Evolutionary conservation across 2,113 vertebrate species (phyloP), one percentile per base, ranked within the genome.

Genomic region (Microtus oregoni): DNA sequence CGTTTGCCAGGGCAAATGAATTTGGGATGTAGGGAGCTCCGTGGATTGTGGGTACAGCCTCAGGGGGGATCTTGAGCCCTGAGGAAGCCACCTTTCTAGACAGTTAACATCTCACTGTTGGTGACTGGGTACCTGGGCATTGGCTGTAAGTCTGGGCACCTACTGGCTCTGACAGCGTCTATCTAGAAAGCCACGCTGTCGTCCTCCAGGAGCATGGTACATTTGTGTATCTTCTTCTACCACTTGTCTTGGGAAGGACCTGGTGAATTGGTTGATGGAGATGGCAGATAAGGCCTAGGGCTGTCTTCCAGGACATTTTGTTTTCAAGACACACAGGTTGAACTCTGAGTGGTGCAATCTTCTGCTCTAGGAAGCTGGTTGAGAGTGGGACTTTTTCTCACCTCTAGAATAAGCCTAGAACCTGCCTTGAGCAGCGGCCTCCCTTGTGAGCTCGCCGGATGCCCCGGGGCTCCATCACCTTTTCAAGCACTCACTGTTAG

Each of bases 321-420:
- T 94, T 92, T 95, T 91, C 89, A 91, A 96, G 68, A 92, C 73
- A 77, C 41, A 83, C 52, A 90, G 52, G 38, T 24, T 44, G n/a
- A 91, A 94, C 63, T 85, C 32, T 35, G 52, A 83, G 24, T 38
- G 70, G 52, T 72, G 50, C 8, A 14, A 6, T 77, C 61, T 79
- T 73, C 8, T 6, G 70, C 35, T 50, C 90, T 13, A 0, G 38
- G 52, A 47, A 67, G 73, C 52, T 44, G 70, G 17, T 28, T 19
- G 70, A 52, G 70, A 9, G 1, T 0, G 14, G 13, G 63, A 38
- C 19, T 61, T 75, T 26, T 55, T 41, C 58, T 38, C 4, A 4
- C 70, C 4, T 38, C 75, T 47, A 68, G 52, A 81, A 20, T 55
- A 19, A 65, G 22, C 19, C 20, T 86, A 41, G 26, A 63, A 5